Evolutionary conservation across 2,113 vertebrate genomes (phyloP).

Genomic region (Aythya baeri): DNA sequence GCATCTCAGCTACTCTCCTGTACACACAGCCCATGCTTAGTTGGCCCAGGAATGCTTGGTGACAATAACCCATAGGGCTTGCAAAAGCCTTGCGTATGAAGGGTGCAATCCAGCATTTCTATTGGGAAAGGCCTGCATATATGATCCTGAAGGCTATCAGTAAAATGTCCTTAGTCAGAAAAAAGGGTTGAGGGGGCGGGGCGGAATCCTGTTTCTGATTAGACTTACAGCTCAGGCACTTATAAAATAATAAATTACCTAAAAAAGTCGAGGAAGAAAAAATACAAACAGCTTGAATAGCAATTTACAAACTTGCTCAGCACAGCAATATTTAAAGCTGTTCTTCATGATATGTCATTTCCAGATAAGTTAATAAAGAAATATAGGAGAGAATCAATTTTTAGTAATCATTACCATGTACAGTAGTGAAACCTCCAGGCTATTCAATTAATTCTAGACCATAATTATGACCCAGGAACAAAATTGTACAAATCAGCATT

Average conservation of each 20-base stretch:
- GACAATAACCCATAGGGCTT: background rate
- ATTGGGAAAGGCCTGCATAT: background rate
- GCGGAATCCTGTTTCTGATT: background rate
- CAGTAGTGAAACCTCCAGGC: constrained; percentile 71
- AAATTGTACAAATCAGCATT: constrained; percentile 71
- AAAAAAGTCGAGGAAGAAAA: constrained; percentile 53
- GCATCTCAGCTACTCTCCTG: background rate
- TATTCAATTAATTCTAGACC: constrained; percentile 78
- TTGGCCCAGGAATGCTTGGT: background rate
- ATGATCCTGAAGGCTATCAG: background rate
- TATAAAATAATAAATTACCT: constrained; percentile 68
- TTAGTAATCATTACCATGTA: constrained; percentile 76
- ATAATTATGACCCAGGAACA: constrained; percentile 73
- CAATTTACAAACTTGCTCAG: constrained; percentile 74
- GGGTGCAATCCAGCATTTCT: background rate
- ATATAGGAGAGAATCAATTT: constrained; percentile 72
- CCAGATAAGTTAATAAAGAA: constrained; percentile 80
- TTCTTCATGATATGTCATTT: constrained; percentile 75
- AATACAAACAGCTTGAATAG: constrained; percentile 65
- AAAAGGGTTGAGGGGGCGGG: background rate
- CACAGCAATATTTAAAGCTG: constrained; percentile 63
- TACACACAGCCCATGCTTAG: background rate
- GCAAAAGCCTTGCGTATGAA: background rate
- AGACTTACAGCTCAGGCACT: constrained; percentile 9
- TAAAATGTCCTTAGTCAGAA: background rate